Evolutionary conservation across 1,140 invertebrate genomes (phyloP), one percentile per base, ranked within the genome.

Genomic region (Aporrectodea caliginosa): DNA sequence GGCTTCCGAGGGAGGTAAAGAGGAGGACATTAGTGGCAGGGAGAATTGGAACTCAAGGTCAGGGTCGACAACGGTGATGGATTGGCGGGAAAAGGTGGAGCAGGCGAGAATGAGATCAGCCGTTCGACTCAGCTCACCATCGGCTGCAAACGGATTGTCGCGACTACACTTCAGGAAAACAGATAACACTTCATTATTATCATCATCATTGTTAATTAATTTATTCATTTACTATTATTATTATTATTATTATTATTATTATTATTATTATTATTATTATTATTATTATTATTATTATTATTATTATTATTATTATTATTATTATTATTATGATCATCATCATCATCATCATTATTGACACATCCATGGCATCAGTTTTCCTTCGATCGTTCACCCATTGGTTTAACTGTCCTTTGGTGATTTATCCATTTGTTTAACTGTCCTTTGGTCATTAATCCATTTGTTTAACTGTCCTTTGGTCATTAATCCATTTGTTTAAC

Each of bases 241-340:
- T 58, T 12, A 58, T 58, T 12, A 58, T 58, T 12, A 58, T 58
- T 12, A 58, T 58, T 12, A 58, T 58, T 12, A 58, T 58, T 12
- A 58, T 58, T 12, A 58, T 58, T 12, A 58, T 58, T 12, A 58
- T 58, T 12, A 58, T 58, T 12, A 58, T 58, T 12, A 58, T 58
- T 58, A 58, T 58, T 58, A 58, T 58, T 58, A 58, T 58, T 58
- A 58, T 58, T 58, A 58, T 58, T 58, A 58, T 58, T 58, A 58
- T 58, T 58, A 58, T 58, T 58, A 58, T 58, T n/a, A 58, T 58
- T 58, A 12, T 58, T 58, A 22, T 22, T 22, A 58, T 58, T 6
- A 12, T 22, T 12, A 58, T 58, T 58, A 22, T 6, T 58, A 22
- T 12, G 43, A 58, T 22, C 6, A 58, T 22, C 22, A 58, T 58